Evolutionary conservation across 2,797 vertebrate genomes (phyloP), one percentile per base, ranked within the genome.

Genomic region (Fistularia commersonii): DNA sequence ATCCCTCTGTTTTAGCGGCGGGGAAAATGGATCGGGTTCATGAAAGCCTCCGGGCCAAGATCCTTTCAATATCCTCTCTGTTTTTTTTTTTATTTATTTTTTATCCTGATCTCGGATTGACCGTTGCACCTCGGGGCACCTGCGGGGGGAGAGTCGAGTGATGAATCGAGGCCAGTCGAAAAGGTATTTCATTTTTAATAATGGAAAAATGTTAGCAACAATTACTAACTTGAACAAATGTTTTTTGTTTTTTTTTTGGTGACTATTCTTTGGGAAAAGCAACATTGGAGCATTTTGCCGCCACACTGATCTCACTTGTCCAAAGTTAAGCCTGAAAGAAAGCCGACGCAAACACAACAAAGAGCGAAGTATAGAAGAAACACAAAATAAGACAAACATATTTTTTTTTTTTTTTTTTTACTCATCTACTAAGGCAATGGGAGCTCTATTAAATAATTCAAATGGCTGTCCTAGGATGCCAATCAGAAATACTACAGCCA

Each of bases 401-500:
- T 81, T 78, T 80, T 56, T 81, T 71, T 45, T 81, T 69, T 43
- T 73, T 49, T 43, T 62, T 23, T 23, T 23, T 23, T 23, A 23
- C 23, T 2, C 23, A 23, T 61, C 68, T 72, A 69, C 79, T 65
- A 57, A 76, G 74, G 70, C 66, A 83, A 82, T 56, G 65, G 68
- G 70, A 61, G 74, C 75, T 79, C 77, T 86, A 80, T 91, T 91
- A 88, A 91, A 91, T 91, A 89, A 91, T 91, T 91, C 86, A 91
- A 88, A 89, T 75, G 72, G 79, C 75, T 86, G 85, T 87, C 84
- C 85, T 88, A 79, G 78, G 82, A 88, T 86, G 88, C 86, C 89
- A 89, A 89, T 90, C 89, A 90, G 88, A 91, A 89, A 91, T 91
- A 91, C 88, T 88, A 87, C 83, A 72, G 79, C 86, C 84, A 88